A percentile compares a stretch with the other conserved stretches of the same genome.
Conservation (phyloP, 2,797 vertebrate species). For the Steatocranus sp. region DNA sequence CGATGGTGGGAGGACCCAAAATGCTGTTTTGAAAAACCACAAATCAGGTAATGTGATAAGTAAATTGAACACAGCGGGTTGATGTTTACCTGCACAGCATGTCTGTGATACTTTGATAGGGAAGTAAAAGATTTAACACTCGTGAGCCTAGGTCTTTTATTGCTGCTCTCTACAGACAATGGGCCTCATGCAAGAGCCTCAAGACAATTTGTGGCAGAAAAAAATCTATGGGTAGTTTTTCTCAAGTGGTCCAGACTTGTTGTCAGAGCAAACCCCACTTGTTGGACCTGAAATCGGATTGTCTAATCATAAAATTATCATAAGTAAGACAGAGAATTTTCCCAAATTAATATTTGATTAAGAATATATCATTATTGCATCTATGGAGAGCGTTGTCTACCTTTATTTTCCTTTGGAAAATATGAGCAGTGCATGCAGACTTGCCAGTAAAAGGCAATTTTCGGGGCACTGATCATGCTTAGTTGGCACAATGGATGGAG, state of each 20-base stretch:
- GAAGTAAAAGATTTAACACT: not conserved
- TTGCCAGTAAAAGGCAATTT: not conserved
- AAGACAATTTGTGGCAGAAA: not conserved
- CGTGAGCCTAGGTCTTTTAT: not conserved
- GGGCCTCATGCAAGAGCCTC: not conserved
- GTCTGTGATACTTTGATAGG: not conserved
- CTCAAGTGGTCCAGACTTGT: not conserved
- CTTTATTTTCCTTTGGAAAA: not conserved
- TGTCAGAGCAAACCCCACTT: not conserved
- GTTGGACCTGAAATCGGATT: not conserved
- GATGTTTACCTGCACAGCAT: not conserved
- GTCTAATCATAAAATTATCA: not conserved
- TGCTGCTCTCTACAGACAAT: not conserved
- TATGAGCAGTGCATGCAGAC: not conserved
- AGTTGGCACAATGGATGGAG: not conserved
- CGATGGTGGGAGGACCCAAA: not conserved
- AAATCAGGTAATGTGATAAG: slow-evolving; percentile 25
- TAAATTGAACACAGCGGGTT: slow-evolving; percentile 8
- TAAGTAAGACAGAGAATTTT: not conserved
- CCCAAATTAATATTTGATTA: not conserved
- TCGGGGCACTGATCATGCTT: not conserved
- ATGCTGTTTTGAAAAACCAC: not conserved
- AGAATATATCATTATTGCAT: not conserved
- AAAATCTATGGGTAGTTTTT: not conserved
- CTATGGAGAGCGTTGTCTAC: rapidly evolving